Evolutionary conservation across 2,113 vertebrate genomes (phyloP).

Genomic region (Chitala chitala): DNA sequence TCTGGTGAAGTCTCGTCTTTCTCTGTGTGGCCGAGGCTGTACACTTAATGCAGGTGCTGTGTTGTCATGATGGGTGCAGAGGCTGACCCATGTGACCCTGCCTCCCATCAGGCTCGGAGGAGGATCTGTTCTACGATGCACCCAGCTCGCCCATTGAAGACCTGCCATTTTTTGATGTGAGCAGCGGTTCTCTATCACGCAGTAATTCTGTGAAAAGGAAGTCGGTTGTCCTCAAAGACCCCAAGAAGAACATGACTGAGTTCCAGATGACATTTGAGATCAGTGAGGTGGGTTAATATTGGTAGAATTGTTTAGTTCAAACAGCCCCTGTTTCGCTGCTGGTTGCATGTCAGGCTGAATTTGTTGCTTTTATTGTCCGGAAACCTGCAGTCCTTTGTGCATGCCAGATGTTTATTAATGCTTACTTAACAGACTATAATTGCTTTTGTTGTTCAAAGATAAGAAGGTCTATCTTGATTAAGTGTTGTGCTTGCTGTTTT

Average conservation of each 20-base stretch:
- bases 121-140: slow-evolving; percentile 89
- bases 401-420: too few relatives aligned
- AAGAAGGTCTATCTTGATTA: too few relatives aligned
- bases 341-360: not conserved
- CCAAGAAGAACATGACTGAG: slow-evolving; percentile 80
- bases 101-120: slow-evolving; percentile 70
- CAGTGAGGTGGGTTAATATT: slow-evolving; percentile 65
- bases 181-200: slow-evolving; percentile 46
- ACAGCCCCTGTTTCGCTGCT: too few relatives aligned
- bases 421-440: too few relatives aligned
- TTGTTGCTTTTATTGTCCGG: not conserved
- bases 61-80: slow-evolving; percentile 25
- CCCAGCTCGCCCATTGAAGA: slow-evolving; percentile 81
- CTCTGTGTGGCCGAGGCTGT: slow-evolving; percentile 2
- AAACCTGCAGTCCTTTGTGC: too few relatives aligned
- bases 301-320: not conserved
- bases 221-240: slow-evolving; percentile 60
- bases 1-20: slow-evolving; percentile 62
- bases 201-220: slow-evolving; percentile 48
- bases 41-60: not conserved
- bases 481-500: too few relatives aligned
- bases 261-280: slow-evolving; percentile 82
- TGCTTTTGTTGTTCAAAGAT: too few relatives aligned
- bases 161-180: slow-evolving; percentile 63
- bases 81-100: not conserved